These are phyloP conservation scores for Ellobium chinense DNA, from an alignment of 2,888 invertebrate species.

Conservation along the genomic window DNA sequence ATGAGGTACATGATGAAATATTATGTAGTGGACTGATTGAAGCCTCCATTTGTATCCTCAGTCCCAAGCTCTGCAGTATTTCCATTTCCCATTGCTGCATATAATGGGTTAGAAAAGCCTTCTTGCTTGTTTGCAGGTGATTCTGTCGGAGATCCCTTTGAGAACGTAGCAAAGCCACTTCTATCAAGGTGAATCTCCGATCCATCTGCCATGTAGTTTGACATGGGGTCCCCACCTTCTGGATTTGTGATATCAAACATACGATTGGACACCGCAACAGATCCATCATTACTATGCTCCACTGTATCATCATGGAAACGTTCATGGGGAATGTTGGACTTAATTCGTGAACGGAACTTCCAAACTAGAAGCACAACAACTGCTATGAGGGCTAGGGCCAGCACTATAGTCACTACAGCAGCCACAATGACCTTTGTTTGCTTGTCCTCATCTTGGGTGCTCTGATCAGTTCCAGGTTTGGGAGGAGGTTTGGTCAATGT, in stretches of 20 bases:
- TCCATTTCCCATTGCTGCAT: slow-evolving; percentile 48
- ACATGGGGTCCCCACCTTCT: slow-evolving; percentile 45
- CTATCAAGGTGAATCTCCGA: slow-evolving; percentile 55
- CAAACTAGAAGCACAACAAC: slow-evolving; percentile 56
- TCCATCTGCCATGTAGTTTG: slow-evolving; percentile 46
- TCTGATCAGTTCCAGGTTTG: slow-evolving; percentile 44
- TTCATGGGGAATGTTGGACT: slow-evolving; percentile 58
- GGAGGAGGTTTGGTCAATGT: no score
- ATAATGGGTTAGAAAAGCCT: slow-evolving; percentile 70
- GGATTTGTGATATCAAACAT: slow-evolving; percentile 61
- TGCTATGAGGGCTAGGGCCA: slow-evolving; percentile 33
- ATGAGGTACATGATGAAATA: no score
- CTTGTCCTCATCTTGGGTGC: slow-evolving; percentile 45
- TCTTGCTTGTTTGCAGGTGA: slow-evolving; percentile 48
- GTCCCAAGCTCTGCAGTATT: neutral
- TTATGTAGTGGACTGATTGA: neutral
- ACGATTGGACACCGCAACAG: slow-evolving; percentile 64
- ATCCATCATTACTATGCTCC: slow-evolving; percentile 60
- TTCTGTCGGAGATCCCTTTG: slow-evolving; percentile 48
- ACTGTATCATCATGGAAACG: slow-evolving; percentile 67
- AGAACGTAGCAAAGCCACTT: slow-evolving; percentile 62
- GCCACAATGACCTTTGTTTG: slow-evolving; percentile 19
- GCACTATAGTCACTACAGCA: slow-evolving; percentile 13
- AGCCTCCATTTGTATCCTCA: no score
- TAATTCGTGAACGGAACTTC: slow-evolving; percentile 52